Percentiles rank a stretch among this genome's conserved stretches.
Conservation (phyloP, 35 echinoderm and acorn worm species). For the Chiridota heheva region DNA sequence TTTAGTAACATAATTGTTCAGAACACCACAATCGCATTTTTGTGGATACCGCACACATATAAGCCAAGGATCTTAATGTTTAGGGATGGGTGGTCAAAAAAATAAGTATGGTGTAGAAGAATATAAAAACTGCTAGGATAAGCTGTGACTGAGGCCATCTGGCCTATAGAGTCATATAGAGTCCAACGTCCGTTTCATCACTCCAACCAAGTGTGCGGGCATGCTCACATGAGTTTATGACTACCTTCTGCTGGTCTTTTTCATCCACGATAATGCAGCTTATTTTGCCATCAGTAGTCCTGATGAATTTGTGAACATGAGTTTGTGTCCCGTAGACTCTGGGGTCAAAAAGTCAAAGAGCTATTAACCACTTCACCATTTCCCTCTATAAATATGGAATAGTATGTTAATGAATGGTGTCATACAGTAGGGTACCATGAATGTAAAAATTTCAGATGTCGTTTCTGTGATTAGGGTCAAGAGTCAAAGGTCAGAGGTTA, state of each 20-base stretch:
- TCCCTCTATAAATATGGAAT: too few relatives aligned
- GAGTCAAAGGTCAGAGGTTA: too few relatives aligned
- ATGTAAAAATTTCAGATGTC: too few relatives aligned
- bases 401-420: too few relatives aligned
- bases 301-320: too few relatives aligned
- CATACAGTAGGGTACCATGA: too few relatives aligned
- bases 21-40: conserved; percentile 26
- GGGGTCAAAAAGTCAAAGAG: too few relatives aligned
- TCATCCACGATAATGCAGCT: neutral
- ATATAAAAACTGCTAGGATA: neutral
- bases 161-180: neutral
- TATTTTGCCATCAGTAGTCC: conserved; percentile 31
- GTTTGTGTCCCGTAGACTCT: too few relatives aligned
- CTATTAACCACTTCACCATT: too few relatives aligned
- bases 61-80: conserved; percentile 10
- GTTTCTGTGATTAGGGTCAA: too few relatives aligned
- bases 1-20: conserved; percentile 1
- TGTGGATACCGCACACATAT: neutral
- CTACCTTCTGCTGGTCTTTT: neutral
- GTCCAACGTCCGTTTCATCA: neutral
- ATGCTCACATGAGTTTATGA: neutral
- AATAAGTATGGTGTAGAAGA: neutral
- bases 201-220: neutral
- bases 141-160: neutral
- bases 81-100: neutral